phyloP scores from a whole-genome alignment of 2,113 vertebrate species.

The Caranx ignobilis region DNA sequence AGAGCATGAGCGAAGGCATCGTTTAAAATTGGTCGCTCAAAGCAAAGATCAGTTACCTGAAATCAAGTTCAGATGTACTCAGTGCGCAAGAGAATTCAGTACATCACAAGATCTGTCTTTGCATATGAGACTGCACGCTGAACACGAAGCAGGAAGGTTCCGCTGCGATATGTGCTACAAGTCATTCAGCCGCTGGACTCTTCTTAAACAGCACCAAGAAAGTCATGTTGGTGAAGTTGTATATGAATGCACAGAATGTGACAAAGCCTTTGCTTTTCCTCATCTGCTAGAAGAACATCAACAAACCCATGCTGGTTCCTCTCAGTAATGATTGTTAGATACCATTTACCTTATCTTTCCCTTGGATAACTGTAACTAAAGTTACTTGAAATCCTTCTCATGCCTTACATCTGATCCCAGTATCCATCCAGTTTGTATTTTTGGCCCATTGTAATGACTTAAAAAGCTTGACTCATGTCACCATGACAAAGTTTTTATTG shows the following conservation, averaged over 20 bases:
- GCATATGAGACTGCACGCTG: conserved; percentile 76
- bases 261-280: conserved; percentile 86
- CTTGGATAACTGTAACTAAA: conserved; percentile 12
- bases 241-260: conserved; percentile 87
- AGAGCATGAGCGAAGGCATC: conserved; percentile 75
- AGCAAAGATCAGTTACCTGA: neutral
- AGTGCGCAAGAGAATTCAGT: conserved; percentile 61
- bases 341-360: neutral
- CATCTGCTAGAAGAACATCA: conserved; percentile 85
- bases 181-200: conserved; percentile 75
- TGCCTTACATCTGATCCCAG: conserved; percentile 41
- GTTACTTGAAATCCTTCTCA: conserved; percentile 44
- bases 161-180: conserved; percentile 87
- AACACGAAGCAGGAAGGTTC: conserved; percentile 61
- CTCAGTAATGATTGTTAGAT: conserved; percentile 34
- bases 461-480: neutral
- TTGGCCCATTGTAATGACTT: neutral
- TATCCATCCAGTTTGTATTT: conserved; percentile 34
- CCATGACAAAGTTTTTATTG: conserved; percentile 19
- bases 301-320: conserved; percentile 66
- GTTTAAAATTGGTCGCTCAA: conserved; percentile 23
- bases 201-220: conserved; percentile 82
- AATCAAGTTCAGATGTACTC: conserved; percentile 63
- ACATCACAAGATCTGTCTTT: conserved; percentile 68
- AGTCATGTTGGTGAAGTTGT: conserved; percentile 85